Conservation (phyloP, 2,797 vertebrate species). For the Bothrops alternatus region DNA sequence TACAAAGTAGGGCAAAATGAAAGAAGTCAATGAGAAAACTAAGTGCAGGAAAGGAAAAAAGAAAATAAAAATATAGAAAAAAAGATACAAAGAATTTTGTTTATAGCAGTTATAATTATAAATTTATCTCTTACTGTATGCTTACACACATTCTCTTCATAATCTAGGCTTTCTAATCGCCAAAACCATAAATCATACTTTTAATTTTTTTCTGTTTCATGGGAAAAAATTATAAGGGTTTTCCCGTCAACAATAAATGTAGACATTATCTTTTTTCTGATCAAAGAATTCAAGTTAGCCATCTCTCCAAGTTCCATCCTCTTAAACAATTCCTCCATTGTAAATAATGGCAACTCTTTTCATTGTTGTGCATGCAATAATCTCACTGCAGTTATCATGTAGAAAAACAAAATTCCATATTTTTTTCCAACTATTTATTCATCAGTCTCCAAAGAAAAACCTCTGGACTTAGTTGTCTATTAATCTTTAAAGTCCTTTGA, state of each 20-base stretch:
- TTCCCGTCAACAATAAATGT: neutral
- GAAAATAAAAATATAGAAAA: neutral
- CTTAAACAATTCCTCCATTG: neutral
- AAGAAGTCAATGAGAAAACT: neutral
- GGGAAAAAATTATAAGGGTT: neutral
- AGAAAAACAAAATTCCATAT: neutral
- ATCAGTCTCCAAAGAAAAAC: neutral
- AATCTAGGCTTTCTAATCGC: neutral
- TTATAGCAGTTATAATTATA: neutral
- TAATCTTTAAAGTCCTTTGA: neutral
- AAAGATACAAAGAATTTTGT: neutral
- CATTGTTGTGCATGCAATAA: neutral
- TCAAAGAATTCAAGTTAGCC: neutral
- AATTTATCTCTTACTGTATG: neutral
- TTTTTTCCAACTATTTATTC: neutral
- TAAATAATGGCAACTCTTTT: neutral
- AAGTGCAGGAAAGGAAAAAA: neutral
- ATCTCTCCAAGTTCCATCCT: neutral
- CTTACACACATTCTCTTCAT: neutral
- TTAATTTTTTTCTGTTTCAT: neutral
- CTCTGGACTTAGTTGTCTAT: neutral
- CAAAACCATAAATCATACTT: neutral
- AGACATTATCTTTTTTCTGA: neutral
- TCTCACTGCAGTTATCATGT: neutral
- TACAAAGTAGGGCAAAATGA: neutral